A percentile compares a stretch with the other conserved stretches of the same genome.
Evolutionary conservation across 2,888 invertebrate genomes (phyloP).

Genomic region (Epinotia ramella): DNA sequence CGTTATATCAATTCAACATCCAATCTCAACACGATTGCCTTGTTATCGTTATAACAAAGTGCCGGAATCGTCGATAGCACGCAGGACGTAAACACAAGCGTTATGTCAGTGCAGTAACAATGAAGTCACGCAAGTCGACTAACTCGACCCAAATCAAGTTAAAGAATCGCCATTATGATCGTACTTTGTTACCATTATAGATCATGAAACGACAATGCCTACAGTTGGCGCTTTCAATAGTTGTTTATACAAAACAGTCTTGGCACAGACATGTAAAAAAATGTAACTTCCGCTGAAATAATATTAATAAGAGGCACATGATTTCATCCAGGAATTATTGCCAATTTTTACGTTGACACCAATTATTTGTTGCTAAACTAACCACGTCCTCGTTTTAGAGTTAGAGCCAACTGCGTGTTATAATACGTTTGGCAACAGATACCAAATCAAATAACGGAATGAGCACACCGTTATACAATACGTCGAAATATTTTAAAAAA

Average conservation of each 20-base stretch:
- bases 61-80: conserved; percentile 5
- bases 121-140: conserved; percentile 21
- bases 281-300: conserved; percentile 13
- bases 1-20: conserved; percentile 13
- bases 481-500: conserved; percentile 32
- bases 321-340: conserved; percentile 28
- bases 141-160: conserved; percentile 36
- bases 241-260: neutral
- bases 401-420: conserved; percentile 39
- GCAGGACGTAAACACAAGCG: neutral
- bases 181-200: conserved; percentile 27
- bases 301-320: conserved; percentile 11
- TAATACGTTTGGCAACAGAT: conserved; percentile 36
- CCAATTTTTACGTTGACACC: conserved; percentile 42
- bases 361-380: conserved; percentile 40
- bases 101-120: conserved; percentile 20
- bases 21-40: conserved; percentile 19
- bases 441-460: conserved; percentile 38
- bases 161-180: conserved; percentile 32
- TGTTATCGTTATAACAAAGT: conserved; percentile 23
- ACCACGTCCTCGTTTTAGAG: conserved; percentile 27
- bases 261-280: conserved; percentile 2
- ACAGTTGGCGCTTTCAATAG: conserved; percentile 13
- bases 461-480: conserved; percentile 38
- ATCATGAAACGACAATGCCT: conserved; percentile 2